phyloP scores from a whole-genome alignment of 2,888 invertebrate species.

The Alitta virens region DNA sequence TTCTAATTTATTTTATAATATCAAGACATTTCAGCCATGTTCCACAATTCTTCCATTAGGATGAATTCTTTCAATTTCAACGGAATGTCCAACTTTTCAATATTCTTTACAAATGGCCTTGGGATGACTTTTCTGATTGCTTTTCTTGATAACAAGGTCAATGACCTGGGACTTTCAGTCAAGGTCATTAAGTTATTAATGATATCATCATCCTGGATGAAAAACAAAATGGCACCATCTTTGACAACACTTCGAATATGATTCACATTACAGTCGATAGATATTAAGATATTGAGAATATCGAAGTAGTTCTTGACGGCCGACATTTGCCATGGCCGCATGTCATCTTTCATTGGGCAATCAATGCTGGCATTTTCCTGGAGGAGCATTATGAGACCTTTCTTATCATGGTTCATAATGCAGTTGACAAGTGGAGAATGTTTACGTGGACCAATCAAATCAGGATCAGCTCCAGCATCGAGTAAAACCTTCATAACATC shows the following conservation, averaged over 20 bases:
- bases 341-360: slow-evolving; percentile 2
- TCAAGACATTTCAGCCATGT: background rate
- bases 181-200: background rate
- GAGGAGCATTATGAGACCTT: slow-evolving; percentile 14
- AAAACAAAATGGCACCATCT: slow-evolving; percentile 13
- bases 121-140: slow-evolving; percentile 8
- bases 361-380: slow-evolving; percentile 19
- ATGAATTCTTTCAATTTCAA: slow-evolving; percentile 16
- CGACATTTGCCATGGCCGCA: slow-evolving; percentile 18
- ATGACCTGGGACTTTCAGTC: background rate
- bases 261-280: slow-evolving; percentile 10
- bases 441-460: slow-evolving; percentile 20
- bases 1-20: no score
- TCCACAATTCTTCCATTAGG: slow-evolving; percentile 16
- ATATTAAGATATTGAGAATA: slow-evolving; percentile 8
- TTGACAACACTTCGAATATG: slow-evolving; percentile 3
- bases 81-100: slow-evolving; percentile 13
- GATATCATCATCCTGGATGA: slow-evolving; percentile 6
- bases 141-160: slow-evolving; percentile 16
- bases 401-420: slow-evolving; percentile 19
- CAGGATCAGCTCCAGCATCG: slow-evolving; percentile 24
- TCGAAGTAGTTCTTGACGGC: slow-evolving; percentile 16
- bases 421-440: slow-evolving; percentile 20
- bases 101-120: slow-evolving; percentile 2
- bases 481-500: slow-evolving; percentile 19